These are phyloP conservation scores for Caenorhabditis plicata DNA, from an alignment of 2,888 invertebrate genomes.

Conservation along the genomic window DNA sequence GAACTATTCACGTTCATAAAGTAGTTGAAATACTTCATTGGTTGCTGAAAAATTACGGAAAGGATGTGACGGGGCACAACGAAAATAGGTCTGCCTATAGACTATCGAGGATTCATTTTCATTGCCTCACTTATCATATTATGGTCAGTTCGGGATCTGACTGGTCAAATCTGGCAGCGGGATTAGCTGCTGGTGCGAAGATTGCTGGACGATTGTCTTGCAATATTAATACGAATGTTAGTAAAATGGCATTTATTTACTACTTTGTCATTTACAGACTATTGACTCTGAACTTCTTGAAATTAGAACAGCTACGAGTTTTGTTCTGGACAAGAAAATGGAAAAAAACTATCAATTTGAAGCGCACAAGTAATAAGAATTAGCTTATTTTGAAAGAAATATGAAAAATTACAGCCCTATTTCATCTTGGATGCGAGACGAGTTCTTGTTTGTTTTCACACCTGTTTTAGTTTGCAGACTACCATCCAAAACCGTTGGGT, in stretches of 20 bases:
- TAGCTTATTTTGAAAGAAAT: too few relatives aligned
- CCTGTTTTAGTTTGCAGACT: slow-evolving; percentile 69
- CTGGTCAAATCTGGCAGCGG: slow-evolving; percentile 67
- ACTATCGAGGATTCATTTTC: slow-evolving; percentile 69
- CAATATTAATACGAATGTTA: slow-evolving; percentile 24
- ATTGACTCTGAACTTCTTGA: slow-evolving; percentile 65
- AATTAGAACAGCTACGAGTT: slow-evolving; percentile 65
- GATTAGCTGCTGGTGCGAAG: slow-evolving; percentile 68
- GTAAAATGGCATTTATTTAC: slow-evolving; percentile 1
- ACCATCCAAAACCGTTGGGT: slow-evolving; percentile 68
- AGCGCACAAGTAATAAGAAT: slow-evolving; percentile 61
- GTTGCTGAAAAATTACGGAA: slow-evolving; percentile 67
- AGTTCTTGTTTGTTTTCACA: slow-evolving; percentile 67
- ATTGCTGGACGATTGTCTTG: slow-evolving; percentile 68
- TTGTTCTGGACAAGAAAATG: slow-evolving; percentile 63
- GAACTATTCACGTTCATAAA: slow-evolving; percentile 67
- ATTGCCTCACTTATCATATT: slow-evolving; percentile 69
- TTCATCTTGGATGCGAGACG: slow-evolving; percentile 66
- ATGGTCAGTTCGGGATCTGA: slow-evolving; percentile 65
- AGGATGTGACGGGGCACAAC: slow-evolving; percentile 61
- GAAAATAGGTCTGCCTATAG: slow-evolving; percentile 56
- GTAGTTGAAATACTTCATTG: slow-evolving; percentile 69
- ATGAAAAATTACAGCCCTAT: slow-evolving; percentile 64
- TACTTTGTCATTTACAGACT: too few relatives aligned
- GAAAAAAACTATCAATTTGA: slow-evolving; percentile 62